Base-by-base conservation (phyloP, 1,140 invertebrate species). In the Dufourea novaeangliae region DNA sequence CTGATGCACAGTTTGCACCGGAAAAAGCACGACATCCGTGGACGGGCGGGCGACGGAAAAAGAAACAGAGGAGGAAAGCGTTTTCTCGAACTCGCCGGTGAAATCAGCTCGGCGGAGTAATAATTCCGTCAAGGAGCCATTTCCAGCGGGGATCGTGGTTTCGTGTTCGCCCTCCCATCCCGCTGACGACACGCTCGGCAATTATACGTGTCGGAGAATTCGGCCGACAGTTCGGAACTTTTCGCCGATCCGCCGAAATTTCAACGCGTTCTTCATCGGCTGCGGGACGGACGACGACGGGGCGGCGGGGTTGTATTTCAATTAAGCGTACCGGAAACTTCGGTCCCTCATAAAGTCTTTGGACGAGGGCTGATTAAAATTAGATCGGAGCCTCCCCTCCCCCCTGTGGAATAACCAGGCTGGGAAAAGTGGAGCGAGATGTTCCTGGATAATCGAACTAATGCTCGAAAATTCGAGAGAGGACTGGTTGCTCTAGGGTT, bases 381-480 rank as follows among this genome's bases (percentile, higher is more conserved):
- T 34, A 46, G 27, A n/a, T 61, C 22, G 25, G 8, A 0, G 25
- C 11, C 39, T n/a, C 6, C 3, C n/a, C n/a, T n/a, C n/a, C n/a
- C n/a, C n/a, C n/a, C n/a, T 5, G 22, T 39, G 44, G n/a, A 39
- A 72, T 25, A 50, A 61, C 39, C 22, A 20, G 39, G n/a, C n/a
- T 22, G 44, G 20, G 44, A 46, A 46, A 46, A 46, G 1, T 12
- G 17, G 17, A 69, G 17, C 10, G 12, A 29, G 17, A 22, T 44
- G 22, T 17, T 37, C 41, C 41, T 20, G 22, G 41, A 44, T 52
- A 50, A 72, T 46, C 44, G 44, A 46, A 46, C 44, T 20, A 20
- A 14, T 52, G 46, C 59, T 20, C 44, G 50, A 39, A 64, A 73
- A 73, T 46, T 46, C 44, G 44, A 46, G 44, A n/a, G 44, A 17